Percentiles rank a stretch among this genome's conserved stretches.
phyloP scores from a whole-genome alignment of 1,140 invertebrate species.

The Charaxes varanes region DNA sequence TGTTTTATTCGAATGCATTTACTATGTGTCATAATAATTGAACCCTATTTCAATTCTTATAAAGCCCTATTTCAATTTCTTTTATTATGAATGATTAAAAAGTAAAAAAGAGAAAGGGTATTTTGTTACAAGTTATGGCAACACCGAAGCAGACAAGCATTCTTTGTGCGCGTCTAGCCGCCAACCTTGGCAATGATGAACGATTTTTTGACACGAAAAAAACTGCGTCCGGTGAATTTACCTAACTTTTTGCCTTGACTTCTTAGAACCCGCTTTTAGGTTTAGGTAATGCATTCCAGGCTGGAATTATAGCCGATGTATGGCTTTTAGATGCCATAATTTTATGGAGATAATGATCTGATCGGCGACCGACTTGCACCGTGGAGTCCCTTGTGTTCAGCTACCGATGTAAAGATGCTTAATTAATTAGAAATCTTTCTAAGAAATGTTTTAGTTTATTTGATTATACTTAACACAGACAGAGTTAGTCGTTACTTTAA shows the following conservation, averaged over 20 bases:
- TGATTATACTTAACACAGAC: not conserved
- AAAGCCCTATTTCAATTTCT: too few species aligned
- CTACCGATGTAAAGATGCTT: constrained; percentile 16
- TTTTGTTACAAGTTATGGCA: too few species aligned
- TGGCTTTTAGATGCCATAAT: constrained; percentile 60
- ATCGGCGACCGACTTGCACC: constrained; percentile 11
- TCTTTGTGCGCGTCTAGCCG: constrained; percentile 65
- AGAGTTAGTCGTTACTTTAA: too few species aligned
- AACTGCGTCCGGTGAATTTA: constrained; percentile 64
- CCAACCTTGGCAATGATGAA: constrained; percentile 58
- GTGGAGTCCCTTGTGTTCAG: constrained; percentile 4
- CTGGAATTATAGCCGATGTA: constrained; percentile 55
- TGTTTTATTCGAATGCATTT: too few species aligned
- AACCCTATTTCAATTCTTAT: too few species aligned
- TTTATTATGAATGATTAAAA: too few species aligned
- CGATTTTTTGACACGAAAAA: constrained; percentile 56
- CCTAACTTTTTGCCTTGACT: constrained; percentile 61
- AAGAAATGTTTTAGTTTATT: constrained; percentile 11
- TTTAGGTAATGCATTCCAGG: constrained; percentile 64
- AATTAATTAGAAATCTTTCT: constrained; percentile 23
- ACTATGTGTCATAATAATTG: too few species aligned
- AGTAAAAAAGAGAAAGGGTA: too few species aligned
- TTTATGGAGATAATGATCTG: constrained; percentile 55
- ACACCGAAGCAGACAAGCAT: constrained; percentile 57
- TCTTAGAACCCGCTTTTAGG: constrained; percentile 56